Conservation (phyloP, 2,113 vertebrate species). For the Paramormyrops kingsleyae region DNA sequence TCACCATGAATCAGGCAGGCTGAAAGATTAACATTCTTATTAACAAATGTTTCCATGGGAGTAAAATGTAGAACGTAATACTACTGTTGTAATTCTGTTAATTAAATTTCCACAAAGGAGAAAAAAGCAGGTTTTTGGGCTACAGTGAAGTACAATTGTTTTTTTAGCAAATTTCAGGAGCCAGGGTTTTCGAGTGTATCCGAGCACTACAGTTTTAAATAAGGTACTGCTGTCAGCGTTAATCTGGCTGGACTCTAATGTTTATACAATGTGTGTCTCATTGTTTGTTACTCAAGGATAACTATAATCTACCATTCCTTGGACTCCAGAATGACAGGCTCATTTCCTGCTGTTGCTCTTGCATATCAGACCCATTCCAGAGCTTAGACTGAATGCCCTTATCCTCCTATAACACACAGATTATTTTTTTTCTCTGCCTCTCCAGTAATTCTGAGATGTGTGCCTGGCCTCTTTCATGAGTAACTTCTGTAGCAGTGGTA, state of each 20-base stretch:
- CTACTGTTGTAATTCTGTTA: not conserved
- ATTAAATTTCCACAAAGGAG: conserved; percentile 12
- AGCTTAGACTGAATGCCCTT: not conserved
- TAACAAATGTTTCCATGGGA: conserved; percentile 12
- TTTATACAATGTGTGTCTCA: not conserved
- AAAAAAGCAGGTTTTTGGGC: not conserved
- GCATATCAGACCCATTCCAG: not conserved
- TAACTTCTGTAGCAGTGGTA: not conserved
- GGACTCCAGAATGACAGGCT: not conserved
- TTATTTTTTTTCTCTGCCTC: not conserved
- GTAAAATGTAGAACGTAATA: not conserved
- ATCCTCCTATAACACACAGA: not conserved
- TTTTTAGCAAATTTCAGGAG: not conserved
- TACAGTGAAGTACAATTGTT: not conserved
- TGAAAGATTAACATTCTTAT: conserved; percentile 11
- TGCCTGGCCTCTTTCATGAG: not conserved
- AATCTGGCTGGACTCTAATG: not conserved
- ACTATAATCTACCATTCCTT: conserved; percentile 1
- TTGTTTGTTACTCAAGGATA: not conserved
- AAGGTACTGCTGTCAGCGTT: not conserved
- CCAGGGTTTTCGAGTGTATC: not conserved
- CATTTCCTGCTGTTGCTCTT: not conserved
- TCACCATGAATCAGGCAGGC: conserved; percentile 1
- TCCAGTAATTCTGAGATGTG: not conserved
- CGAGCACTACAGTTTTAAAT: not conserved